Evolutionary conservation across 2,797 vertebrate species (phyloP).

Genomic region (Hozukius guyotensis): DNA sequence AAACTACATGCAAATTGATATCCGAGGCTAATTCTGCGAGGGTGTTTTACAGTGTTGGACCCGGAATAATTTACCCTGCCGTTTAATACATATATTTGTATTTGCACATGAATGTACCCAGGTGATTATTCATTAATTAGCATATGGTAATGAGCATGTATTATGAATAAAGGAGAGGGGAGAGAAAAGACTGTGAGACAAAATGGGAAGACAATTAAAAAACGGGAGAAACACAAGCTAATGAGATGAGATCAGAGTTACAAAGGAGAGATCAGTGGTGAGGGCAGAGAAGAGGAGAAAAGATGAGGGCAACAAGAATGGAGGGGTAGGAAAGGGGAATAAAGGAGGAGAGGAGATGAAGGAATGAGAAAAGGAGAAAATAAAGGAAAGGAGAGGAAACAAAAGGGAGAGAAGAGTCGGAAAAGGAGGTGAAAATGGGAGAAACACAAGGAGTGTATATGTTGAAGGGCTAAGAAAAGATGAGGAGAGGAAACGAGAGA

Average conservation of each 20-base stretch:
- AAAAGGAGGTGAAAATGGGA: not conserved
- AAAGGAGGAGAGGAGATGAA: not conserved
- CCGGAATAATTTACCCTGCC: conserved; percentile 71
- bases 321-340: not conserved
- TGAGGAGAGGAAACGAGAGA: not conserved
- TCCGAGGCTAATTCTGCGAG: conserved; percentile 75
- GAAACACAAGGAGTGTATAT: not conserved
- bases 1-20: conserved; percentile 81
- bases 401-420: not conserved
- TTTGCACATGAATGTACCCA: conserved; percentile 83
- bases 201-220: conserved; percentile 65
- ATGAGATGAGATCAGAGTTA: conserved; percentile 73
- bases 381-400: not conserved
- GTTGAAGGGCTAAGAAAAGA: not conserved
- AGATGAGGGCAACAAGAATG: not conserved
- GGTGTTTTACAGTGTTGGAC: conserved; percentile 71
- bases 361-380: not conserved
- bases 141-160: conserved; percentile 82
- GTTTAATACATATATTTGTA: conserved; percentile 79
- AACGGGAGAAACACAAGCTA: conserved; percentile 57
- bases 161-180: conserved; percentile 73
- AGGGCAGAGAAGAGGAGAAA: conserved; percentile 17
- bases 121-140: conserved; percentile 84
- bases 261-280: conserved; percentile 40
- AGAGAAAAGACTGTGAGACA: conserved; percentile 52